Base-by-base conservation (phyloP, 2,888 invertebrate species). In the Epiblema foenella region DNA sequence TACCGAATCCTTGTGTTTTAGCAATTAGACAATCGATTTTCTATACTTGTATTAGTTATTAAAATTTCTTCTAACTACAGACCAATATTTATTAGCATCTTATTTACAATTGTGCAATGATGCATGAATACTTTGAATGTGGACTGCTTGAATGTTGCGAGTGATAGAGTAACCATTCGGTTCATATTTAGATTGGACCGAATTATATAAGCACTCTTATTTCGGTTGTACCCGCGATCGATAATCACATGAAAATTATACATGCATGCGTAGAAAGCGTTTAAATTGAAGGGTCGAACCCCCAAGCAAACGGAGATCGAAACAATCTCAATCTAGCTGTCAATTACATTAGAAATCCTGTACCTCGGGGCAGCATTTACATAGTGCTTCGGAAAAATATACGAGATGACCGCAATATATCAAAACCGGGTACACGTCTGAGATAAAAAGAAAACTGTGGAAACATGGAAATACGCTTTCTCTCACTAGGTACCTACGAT, bases 261-360 rank as follows among this genome's bases (percentile, higher is more conserved):
- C 70, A 70, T 71, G 66, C 66, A 66, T 37, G 58, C n/a, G 57
- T 39, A 49, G 18, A 56, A 58, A 59, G 24, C 24, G 37, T 42
- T 59, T 33, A 60, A 46, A 39, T 37, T 51, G 42, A 39, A 62
- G 62, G 66, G 66, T 62, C 66, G 56, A 29, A 56, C 60, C 70
- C 70, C 49, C 29, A 17, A 29, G 0, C 20, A 24, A 37, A 15
- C 33, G 15, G 39, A n/a, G 39, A 46, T 71, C 49, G 71, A 67
- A 71, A 80, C 81, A 80, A 83, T 84, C 79, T 82, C 82, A 83
- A 85, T 86, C 83, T 83, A 77, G 79, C 82, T 81, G 86, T 88
- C 89, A 88, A 90, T 90, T 89, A 87, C 90, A 86, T 90, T 89
- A 89, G 89, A 88, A 89, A 88, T 87, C 84, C 86, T 81, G 84